Conservation (phyloP, 2,888 invertebrate genomes). For the Pristionchus mayeri region DNA sequence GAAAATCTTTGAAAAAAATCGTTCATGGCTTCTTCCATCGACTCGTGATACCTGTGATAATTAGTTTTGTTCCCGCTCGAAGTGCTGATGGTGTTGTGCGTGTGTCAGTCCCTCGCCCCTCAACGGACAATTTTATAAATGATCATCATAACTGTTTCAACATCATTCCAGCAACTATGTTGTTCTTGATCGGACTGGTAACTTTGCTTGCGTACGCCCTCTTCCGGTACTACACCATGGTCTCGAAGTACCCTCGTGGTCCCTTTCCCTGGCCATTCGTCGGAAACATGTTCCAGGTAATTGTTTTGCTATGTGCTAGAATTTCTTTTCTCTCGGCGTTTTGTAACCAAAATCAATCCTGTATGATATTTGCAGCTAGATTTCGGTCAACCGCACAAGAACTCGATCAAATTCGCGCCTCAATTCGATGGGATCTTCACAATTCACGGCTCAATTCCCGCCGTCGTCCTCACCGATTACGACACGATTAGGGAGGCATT, state of each 20-base stretch:
- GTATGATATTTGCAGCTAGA: neutral
- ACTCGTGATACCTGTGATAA: too few species aligned
- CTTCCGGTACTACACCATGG: neutral
- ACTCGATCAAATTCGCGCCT: neutral
- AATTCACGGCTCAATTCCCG: neutral
- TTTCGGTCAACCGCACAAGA: neutral
- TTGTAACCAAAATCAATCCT: neutral
- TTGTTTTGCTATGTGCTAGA: too few species aligned
- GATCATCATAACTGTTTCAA: too few species aligned
- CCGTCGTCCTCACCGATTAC: constrained; percentile 10
- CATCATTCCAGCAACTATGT: too few species aligned
- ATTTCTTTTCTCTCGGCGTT: neutral
- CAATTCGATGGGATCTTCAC: constrained; percentile 7
- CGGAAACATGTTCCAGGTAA: constrained; percentile 16
- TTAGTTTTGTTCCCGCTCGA: too few species aligned
- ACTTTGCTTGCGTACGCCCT: neutral
- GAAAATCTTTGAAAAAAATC: too few species aligned
- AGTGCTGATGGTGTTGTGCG: too few species aligned
- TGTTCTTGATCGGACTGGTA: neutral
- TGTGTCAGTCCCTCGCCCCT: too few species aligned
- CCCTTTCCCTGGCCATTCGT: neutral
- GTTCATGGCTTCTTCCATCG: too few species aligned
- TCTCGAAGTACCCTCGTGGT: neutral
- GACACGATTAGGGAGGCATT: constrained; percentile 16
- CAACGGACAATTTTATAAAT: too few species aligned